Conservation (phyloP, 2,888 invertebrate species). For the Cerastis rubricosa region DNA sequence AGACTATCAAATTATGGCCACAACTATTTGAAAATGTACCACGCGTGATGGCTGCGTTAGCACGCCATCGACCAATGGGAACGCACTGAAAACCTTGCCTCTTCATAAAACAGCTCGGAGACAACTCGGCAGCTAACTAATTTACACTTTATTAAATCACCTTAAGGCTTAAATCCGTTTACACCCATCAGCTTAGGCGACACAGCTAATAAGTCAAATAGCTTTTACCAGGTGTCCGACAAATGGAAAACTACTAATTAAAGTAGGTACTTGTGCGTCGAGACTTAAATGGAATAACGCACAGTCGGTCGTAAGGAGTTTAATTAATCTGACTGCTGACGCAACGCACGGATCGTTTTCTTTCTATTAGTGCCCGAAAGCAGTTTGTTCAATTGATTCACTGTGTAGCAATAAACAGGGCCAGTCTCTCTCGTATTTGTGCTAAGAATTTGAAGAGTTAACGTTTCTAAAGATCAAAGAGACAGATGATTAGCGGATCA, state of each 20-base stretch:
- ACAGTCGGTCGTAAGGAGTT: constrained; percentile 83
- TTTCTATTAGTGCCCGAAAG: constrained; percentile 84
- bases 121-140: constrained; percentile 66
- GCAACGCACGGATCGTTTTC: constrained; percentile 84
- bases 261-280: constrained; percentile 80
- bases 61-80: constrained; percentile 83
- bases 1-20: constrained; percentile 86
- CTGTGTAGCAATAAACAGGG: constrained; percentile 82
- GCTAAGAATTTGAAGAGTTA: constrained; percentile 86
- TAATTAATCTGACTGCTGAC: constrained; percentile 87
- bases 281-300: constrained; percentile 84
- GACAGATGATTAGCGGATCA: constrained; percentile 85
- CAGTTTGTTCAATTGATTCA: constrained; percentile 86
- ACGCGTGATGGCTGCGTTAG: constrained; percentile 87
- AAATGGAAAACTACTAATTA: constrained; percentile 89
- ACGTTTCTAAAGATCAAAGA: constrained; percentile 80
- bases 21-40: constrained; percentile 88
- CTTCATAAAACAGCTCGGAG: constrained; percentile 78
- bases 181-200: constrained; percentile 69
- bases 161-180: constrained; percentile 77
- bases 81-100: constrained; percentile 80
- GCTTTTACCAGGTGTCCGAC: constrained; percentile 86
- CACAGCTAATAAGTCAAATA: constrained; percentile 83
- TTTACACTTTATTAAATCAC: constrained; percentile 72
- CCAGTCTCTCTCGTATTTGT: constrained; percentile 82